These are phyloP conservation scores for Hemistola chrysoprasaria DNA, from an alignment of 2,888 invertebrate species.

Conservation along the genomic window DNA sequence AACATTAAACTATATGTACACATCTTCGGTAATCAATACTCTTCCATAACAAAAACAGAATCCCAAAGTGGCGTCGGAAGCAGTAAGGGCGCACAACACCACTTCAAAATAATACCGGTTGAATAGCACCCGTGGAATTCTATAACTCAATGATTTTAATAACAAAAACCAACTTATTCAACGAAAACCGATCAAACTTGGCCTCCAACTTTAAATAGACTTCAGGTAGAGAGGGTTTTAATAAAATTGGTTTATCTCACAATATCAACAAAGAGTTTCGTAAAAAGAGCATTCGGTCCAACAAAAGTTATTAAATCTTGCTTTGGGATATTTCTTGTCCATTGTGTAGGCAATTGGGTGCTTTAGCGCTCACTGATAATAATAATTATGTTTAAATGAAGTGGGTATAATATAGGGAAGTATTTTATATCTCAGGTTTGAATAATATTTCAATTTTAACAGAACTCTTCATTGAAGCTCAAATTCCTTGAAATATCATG, in stretches of 20 bases:
- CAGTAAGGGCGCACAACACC: slow-evolving; percentile 17
- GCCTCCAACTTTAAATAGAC: slow-evolving; percentile 29
- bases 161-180: slow-evolving; percentile 63
- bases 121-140: slow-evolving; percentile 37
- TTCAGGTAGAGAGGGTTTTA: slow-evolving; percentile 31
- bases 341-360: slow-evolving; percentile 46
- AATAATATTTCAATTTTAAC: too few species aligned
- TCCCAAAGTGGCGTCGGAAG: not conserved
- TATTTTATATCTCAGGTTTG: slow-evolving; percentile 3
- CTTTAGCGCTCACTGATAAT: slow-evolving; percentile 45
- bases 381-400: slow-evolving; percentile 15
- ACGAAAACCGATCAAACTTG: slow-evolving; percentile 50
- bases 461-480: too few species aligned
- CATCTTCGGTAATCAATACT: too few species aligned
- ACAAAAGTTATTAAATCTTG: slow-evolving; percentile 77
- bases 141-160: slow-evolving; percentile 46
- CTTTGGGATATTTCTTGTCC: slow-evolving; percentile 46
- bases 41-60: not conserved
- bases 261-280: slow-evolving; percentile 58
- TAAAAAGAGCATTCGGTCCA: slow-evolving; percentile 65
- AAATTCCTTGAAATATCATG: too few species aligned
- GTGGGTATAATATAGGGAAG: slow-evolving; percentile 7
- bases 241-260: slow-evolving; percentile 41
- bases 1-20: too few species aligned
- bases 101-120: slow-evolving; percentile 21